Base-by-base conservation (phyloP, 2,888 invertebrate genomes). In the Eupithecia subfuscata region DNA sequence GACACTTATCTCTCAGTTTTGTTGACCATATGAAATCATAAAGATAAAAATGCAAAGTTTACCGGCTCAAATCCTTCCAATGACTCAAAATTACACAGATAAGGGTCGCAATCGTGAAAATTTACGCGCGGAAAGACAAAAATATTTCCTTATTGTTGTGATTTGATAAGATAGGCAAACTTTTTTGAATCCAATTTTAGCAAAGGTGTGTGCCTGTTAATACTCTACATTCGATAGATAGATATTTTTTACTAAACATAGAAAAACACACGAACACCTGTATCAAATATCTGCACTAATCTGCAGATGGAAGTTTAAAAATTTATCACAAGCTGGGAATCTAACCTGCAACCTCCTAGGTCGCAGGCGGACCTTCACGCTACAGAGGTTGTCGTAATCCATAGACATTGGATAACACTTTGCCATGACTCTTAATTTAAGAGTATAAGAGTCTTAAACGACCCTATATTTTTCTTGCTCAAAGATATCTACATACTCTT, bases 61-160 rank as follows among this genome's bases (percentile, higher is more conserved):
- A 76, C 34, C 70, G 67, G 73, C 71, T 78, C 25, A 68, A 68
- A 43, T 45, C 43, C 40, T 75, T 76, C 65, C 79, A 75, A 82
- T 83, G 82, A 82, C 71, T 84, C 82, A 83, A 76, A 43, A 2
- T 37, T 25, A 25, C 12, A 12, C 25, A 22, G 60, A 60, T 60
- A 60, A 14, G 25, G 22, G 9, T 5, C 25, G 60, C 60, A 60
- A 60, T 22, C 60, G 22, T 60, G 60, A 60, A 56, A 60, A 60
- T 14, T 25, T 60, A 60, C 60, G 60, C 60, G 25, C 56, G n/a
- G n/a, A 56, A 11, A 56, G 60, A 14, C 40, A 60, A 60, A 14
- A 25, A 25, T 25, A 25, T 60, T 60, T 25, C 25, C 5, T 60
- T 22, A 22, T 4, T 56, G 11, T 11, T 56, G 22, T 56, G 22